A percentile compares a stretch with the other conserved stretches of the same genome.
These are phyloP conservation scores for Tiphia femorata DNA, from an alignment of 2,888 invertebrate species.

Conservation along the genomic window DNA sequence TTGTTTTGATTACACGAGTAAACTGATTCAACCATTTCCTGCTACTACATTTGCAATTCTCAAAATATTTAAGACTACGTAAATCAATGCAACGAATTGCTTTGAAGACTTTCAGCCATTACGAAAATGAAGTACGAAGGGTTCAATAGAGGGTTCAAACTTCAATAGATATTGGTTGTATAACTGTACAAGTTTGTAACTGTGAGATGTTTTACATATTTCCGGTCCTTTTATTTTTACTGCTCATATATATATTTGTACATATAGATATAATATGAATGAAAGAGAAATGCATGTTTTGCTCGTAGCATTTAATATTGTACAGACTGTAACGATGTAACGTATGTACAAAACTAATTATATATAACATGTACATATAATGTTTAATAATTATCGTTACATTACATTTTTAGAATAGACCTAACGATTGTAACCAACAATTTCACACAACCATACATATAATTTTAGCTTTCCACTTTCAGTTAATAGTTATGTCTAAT, in stretches of 20 bases:
- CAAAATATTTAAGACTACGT: constrained; percentile 7
- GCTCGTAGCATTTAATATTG: constrained; percentile 55
- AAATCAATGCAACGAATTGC: too few species aligned
- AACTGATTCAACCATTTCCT: constrained; percentile 40
- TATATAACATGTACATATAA: constrained; percentile 60
- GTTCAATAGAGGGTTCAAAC: too few species aligned
- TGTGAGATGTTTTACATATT: not conserved
- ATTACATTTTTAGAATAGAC: constrained; percentile 46
- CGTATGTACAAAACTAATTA: constrained; percentile 64
- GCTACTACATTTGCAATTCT: constrained; percentile 12
- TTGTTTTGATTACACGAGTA: constrained; percentile 32
- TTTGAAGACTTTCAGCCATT: too few species aligned
- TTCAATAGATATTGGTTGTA: too few species aligned
- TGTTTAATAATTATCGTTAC: constrained; percentile 50
- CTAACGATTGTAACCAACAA: constrained; percentile 44
- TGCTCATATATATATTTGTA: not conserved
- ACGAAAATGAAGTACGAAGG: too few species aligned
- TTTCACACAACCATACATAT: constrained; percentile 40
- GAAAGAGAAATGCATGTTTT: constrained; percentile 29
- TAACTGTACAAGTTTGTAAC: too few species aligned
- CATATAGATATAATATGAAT: constrained; percentile 11
- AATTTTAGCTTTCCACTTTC: constrained; percentile 47
- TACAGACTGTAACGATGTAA: constrained; percentile 56
- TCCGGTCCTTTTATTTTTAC: not conserved
- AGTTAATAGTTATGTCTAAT: constrained; percentile 33